Evolutionary conservation across 1,140 invertebrate species (phyloP).

Genomic region (Limonius californicus): DNA sequence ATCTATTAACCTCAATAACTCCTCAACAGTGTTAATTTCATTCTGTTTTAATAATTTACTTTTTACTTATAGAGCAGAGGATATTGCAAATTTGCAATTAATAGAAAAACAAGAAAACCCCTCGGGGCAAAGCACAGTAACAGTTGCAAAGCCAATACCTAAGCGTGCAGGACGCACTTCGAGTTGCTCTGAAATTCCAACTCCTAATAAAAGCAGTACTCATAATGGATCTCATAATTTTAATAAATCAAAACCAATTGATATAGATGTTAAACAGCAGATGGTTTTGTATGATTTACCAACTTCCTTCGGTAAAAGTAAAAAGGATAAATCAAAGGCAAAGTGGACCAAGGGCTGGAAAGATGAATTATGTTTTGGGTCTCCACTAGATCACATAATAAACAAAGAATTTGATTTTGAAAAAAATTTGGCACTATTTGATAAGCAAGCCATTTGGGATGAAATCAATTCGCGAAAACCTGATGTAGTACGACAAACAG

Average conservation of each 20-base stretch:
- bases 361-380: slow-evolving; percentile 54
- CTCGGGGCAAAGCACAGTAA: slow-evolving; percentile 50
- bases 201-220: slow-evolving; percentile 41
- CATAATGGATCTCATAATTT: slow-evolving; percentile 44
- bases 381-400: slow-evolving; percentile 50
- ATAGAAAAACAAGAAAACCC: slow-evolving; percentile 52
- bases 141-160: slow-evolving; percentile 54
- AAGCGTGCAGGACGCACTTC: slow-evolving; percentile 50
- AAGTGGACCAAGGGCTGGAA: slow-evolving; percentile 43
- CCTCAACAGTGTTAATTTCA: too few relatives aligned
- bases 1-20: too few relatives aligned
- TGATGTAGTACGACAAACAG: slow-evolving; percentile 54
- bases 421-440: slow-evolving; percentile 86
- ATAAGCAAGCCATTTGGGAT: slow-evolving; percentile 78
- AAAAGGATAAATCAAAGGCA: slow-evolving; percentile 47
- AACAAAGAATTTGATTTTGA: slow-evolving; percentile 88
- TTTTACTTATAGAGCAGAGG: slow-evolving; percentile 52
- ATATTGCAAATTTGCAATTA: slow-evolving; percentile 59
- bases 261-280: slow-evolving; percentile 32
- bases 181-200: slow-evolving; percentile 50
- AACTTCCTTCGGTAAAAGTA: slow-evolving; percentile 33
- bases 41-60: too few relatives aligned
- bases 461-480: slow-evolving; percentile 69
- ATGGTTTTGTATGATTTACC: slow-evolving; percentile 23
- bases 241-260: slow-evolving; percentile 43